Conservation (phyloP, 2,888 invertebrate species). For the Nasonia oneida region DNA sequence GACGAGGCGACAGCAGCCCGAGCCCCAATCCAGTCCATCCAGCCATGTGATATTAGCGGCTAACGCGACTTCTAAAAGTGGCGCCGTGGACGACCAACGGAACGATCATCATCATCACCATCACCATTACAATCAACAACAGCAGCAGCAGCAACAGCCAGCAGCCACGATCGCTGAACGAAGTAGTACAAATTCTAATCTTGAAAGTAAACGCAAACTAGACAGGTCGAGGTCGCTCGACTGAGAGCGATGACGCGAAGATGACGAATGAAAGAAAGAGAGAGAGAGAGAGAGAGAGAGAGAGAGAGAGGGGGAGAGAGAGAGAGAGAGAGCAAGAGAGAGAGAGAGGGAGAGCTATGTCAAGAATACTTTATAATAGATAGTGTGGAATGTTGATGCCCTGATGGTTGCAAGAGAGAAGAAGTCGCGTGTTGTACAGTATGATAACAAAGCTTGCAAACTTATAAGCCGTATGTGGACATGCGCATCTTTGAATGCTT, state of each 20-base stretch:
- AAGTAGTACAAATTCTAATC: constrained; percentile 73
- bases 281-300: no score
- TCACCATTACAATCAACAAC: background rate
- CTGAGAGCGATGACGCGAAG: constrained; percentile 64
- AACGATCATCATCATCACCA: background rate
- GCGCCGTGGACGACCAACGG: constrained; percentile 57
- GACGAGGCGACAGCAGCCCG: constrained; percentile 15
- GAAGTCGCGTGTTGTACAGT: constrained; percentile 8
- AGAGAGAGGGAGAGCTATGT: background rate
- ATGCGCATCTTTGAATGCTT: constrained; percentile 31
- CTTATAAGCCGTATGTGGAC: background rate
- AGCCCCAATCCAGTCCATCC: constrained; percentile 77
- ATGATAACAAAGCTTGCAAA: constrained; percentile 24
- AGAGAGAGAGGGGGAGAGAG: no score
- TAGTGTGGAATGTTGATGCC: background rate
- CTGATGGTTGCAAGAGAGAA: background rate
- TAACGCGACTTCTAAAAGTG: constrained; percentile 59
- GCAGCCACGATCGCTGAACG: constrained; percentile 65
- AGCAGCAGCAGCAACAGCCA: constrained; percentile 61
- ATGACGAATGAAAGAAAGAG: background rate
- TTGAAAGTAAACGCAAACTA: constrained; percentile 78
- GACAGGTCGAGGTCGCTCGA: constrained; percentile 77
- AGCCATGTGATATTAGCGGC: constrained; percentile 78
- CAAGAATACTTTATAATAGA: constrained; percentile 21
- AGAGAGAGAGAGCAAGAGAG: no score